A percentile compares a stretch with the other conserved stretches of the same genome.
Evolutionary conservation across 2,888 invertebrate genomes (phyloP).

Genomic region (Leptarthrus brevirostris): DNA sequence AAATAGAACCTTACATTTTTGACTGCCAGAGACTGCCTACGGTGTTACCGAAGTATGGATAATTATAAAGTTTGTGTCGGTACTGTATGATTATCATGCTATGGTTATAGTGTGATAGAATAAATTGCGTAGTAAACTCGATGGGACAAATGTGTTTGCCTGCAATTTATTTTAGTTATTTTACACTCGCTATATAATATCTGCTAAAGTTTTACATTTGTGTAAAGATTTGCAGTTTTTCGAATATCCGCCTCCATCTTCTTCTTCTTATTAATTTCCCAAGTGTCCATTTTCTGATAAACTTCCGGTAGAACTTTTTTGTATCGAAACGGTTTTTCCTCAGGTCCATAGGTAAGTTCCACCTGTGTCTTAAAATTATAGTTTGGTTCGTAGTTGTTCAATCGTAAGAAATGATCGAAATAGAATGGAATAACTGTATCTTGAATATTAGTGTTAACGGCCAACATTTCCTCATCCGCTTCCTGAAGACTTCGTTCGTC

Average conservation of each 20-base stretch:
- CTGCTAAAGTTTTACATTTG: no score
- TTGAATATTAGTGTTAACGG: conserved; percentile 51
- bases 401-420: conserved; percentile 64
- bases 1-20: no score
- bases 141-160: background rate
- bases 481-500: conserved; percentile 54
- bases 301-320: conserved; percentile 59
- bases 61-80: no score
- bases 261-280: conserved; percentile 59
- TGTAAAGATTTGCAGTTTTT: conserved; percentile 63
- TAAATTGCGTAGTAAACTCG: no score
- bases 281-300: conserved; percentile 57
- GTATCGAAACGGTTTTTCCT: conserved; percentile 59
- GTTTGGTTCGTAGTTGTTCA: conserved; percentile 64
- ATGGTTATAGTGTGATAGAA: no score
- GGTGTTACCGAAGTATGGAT: no score
- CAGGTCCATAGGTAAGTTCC: conserved; percentile 62
- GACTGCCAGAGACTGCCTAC: no score
- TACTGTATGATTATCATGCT: no score
- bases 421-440: conserved; percentile 63
- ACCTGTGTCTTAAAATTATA: conserved; percentile 65
- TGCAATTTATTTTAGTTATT: no score
- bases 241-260: conserved; percentile 64
- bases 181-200: no score
- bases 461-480: conserved; percentile 53